Conservation (phyloP, 2,113 vertebrate genomes). For the Colossoma macropomum region DNA sequence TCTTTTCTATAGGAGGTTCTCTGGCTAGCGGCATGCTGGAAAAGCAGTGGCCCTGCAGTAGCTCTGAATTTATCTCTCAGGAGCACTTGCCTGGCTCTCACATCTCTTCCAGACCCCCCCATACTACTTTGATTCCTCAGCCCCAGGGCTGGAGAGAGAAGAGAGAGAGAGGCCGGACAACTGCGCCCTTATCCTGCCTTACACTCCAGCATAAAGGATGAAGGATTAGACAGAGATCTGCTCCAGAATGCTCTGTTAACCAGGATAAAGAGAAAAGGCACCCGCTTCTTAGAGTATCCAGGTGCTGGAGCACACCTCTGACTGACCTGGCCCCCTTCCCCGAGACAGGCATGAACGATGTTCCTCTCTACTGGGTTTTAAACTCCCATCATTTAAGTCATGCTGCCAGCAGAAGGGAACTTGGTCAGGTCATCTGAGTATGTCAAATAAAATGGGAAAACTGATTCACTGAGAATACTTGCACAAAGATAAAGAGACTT, state of each 20-base stretch:
- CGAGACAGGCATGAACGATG: not conserved
- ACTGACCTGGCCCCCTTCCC: not conserved
- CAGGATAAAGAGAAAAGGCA: constrained; percentile 19
- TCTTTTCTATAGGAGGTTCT: constrained; percentile 4
- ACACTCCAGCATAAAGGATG: constrained; percentile 35
- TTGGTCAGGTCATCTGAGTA: not conserved
- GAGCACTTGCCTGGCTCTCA: constrained; percentile 44
- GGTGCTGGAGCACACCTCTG: not conserved
- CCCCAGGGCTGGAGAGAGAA: constrained; percentile 25
- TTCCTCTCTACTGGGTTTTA: constrained; percentile 4
- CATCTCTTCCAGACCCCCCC: constrained; percentile 25
- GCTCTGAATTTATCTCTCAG: constrained; percentile 53
- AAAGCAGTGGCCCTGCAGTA: constrained; percentile 27
- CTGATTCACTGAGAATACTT: not conserved
- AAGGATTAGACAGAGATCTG: constrained; percentile 30
- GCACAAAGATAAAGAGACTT: not conserved
- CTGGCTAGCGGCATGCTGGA: constrained; percentile 32
- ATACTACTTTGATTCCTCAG: constrained; percentile 37
- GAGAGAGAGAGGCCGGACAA: constrained; percentile 37
- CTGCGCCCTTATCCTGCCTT: constrained; percentile 19
- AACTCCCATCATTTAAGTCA: not conserved
- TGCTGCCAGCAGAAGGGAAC: not conserved
- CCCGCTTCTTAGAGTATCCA: not conserved
- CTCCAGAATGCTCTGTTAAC: constrained; percentile 25
- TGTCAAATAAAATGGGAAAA: too few species aligned